These are phyloP conservation scores for Isurus oxyrinchus DNA, from an alignment of 2,113 vertebrate species.

Conservation along the genomic window DNA sequence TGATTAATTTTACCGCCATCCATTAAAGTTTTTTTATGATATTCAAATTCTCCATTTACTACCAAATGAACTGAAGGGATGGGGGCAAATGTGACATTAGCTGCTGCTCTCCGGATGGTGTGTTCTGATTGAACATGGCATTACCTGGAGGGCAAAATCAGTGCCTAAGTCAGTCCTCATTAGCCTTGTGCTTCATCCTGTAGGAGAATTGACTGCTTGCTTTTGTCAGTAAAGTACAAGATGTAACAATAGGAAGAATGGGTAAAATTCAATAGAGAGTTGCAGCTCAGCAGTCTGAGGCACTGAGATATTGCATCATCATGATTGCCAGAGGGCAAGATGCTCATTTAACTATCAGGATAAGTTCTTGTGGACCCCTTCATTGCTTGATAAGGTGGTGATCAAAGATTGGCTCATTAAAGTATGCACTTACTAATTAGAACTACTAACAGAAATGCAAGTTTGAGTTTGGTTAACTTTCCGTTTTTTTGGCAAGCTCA, in stretches of 20 bases:
- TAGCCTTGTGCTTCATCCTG: background rate
- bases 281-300: background rate
- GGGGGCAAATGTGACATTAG: background rate
- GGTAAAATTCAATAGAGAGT: background rate
- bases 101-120: background rate
- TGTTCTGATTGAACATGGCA: conserved; percentile 5
- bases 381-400: background rate
- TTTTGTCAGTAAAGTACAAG: background rate
- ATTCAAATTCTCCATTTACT: background rate
- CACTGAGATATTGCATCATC: background rate
- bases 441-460: background rate
- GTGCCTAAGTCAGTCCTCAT: background rate
- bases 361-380: background rate
- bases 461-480: background rate
- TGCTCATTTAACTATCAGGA: background rate
- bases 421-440: background rate
- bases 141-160: background rate
- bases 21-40: background rate
- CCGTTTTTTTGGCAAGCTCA: background rate
- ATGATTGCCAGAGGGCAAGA: background rate
- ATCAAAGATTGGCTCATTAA: background rate
- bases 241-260: background rate
- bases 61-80: background rate
- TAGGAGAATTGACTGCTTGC: background rate
- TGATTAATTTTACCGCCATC: background rate